A percentile compares a stretch with the other conserved stretches of the same genome.
Evolutionary conservation across 2,113 vertebrate species (phyloP).

Genomic region (Isurus oxyrinchus): DNA sequence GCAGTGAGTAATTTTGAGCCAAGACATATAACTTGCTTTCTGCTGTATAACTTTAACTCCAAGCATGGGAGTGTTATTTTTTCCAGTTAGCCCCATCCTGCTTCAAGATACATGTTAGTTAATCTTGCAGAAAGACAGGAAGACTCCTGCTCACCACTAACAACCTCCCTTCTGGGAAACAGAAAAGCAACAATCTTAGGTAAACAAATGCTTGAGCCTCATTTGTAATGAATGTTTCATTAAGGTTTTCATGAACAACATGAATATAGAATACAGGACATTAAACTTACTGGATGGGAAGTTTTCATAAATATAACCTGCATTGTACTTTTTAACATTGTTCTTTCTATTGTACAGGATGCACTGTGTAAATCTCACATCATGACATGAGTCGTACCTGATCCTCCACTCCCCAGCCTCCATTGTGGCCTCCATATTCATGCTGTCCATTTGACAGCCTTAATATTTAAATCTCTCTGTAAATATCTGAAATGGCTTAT

Average conservation of each 20-base stretch:
- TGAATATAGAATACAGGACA: neutral
- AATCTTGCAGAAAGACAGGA: neutral
- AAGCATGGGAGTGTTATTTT: neutral
- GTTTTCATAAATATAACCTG: neutral
- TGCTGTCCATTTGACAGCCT: neutral
- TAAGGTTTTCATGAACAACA: neutral
- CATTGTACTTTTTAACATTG: neutral
- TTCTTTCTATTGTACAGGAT: neutral
- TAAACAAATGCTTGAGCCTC: neutral
- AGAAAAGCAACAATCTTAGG: neutral
- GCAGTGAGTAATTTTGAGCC: neutral
- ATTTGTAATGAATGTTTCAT: neutral
- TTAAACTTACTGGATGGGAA: neutral
- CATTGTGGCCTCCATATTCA: neutral
- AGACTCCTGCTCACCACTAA: neutral
- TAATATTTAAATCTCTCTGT: neutral
- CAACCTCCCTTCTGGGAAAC: neutral
- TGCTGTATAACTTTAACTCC: neutral
- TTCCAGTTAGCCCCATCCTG: neutral
- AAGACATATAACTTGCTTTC: neutral
- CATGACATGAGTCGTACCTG: neutral
- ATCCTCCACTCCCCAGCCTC: neutral
- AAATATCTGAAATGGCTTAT: neutral
- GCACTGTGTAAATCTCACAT: neutral
- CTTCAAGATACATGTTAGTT: neutral